A percentile compares a stretch with the other conserved stretches of the same genome.
phyloP scores from a whole-genome alignment of 2,888 invertebrate species.

The Drosophila neonasuta region DNA sequence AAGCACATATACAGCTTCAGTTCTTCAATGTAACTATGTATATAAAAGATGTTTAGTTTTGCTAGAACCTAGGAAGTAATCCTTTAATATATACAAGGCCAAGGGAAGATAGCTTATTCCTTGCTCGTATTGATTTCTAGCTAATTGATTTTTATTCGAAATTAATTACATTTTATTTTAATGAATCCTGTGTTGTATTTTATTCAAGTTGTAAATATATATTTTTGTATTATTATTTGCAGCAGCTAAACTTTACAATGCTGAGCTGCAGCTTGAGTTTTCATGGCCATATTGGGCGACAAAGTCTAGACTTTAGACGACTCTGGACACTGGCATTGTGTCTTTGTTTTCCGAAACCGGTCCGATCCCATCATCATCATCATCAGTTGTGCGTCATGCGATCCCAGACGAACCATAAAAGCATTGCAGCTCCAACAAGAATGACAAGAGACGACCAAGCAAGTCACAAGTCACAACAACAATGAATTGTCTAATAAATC shows the following conservation, averaged over 20 bases:
- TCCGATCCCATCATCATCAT: conserved; percentile 33
- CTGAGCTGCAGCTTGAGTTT: conserved; percentile 10
- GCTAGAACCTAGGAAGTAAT: too few relatives aligned
- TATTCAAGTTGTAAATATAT: neutral
- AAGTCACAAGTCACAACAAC: conserved; percentile 25
- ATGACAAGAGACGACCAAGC: conserved; percentile 22
- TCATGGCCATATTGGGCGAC: conserved; percentile 57
- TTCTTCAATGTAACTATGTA: too few relatives aligned
- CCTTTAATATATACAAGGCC: too few relatives aligned
- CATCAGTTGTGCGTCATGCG: conserved; percentile 59
- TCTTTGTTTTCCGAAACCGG: conserved; percentile 63
- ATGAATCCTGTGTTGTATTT: neutral
- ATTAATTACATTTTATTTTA: neutral
- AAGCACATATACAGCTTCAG: too few relatives aligned
- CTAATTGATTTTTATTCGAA: neutral
- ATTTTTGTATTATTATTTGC: neutral
- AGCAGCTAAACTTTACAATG: neutral
- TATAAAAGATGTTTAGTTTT: too few relatives aligned
- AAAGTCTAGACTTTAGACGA: conserved; percentile 68
- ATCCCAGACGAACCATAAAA: conserved; percentile 65
- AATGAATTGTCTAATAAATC: conserved; percentile 68
- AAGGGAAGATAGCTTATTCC: too few relatives aligned
- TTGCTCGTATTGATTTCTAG: neutral
- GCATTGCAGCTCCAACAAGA: conserved; percentile 53
- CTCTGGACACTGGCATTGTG: conserved; percentile 48